phyloP scores from a whole-genome alignment of 2,797 vertebrate species.

The Muscicapa striata region DNA sequence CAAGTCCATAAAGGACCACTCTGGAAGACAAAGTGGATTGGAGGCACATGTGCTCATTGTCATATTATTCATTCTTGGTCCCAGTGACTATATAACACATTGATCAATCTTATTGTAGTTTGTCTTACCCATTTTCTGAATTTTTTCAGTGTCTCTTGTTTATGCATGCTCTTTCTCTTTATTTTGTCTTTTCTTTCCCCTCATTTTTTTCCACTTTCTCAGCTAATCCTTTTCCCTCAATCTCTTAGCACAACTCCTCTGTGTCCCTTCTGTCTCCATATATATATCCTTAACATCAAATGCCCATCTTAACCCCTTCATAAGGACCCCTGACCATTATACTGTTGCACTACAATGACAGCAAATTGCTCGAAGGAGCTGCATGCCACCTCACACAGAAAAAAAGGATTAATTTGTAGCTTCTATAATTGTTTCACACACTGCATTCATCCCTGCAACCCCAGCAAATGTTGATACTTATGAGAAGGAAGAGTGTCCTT shows the following conservation, averaged over 20 bases:
- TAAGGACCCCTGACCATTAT: neutral
- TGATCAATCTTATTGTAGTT: neutral
- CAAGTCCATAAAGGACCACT: fast-evolving
- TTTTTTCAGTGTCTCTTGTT: neutral
- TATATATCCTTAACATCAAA: neutral
- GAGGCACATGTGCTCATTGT: neutral
- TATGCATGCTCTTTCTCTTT: neutral
- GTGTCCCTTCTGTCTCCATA: neutral
- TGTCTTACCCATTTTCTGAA: neutral
- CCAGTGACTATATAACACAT: neutral
- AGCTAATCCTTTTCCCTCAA: neutral
- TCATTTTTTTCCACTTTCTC: neutral
- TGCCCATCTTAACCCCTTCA: neutral
- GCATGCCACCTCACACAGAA: neutral
- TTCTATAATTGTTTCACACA: neutral
- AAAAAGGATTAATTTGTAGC: neutral
- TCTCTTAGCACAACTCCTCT: neutral
- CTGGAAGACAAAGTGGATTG: neutral
- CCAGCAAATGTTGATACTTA: neutral
- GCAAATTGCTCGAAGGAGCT: neutral
- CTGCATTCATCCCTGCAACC: neutral
- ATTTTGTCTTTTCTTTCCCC: neutral
- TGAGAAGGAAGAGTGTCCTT: neutral
- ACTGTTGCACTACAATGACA: neutral
- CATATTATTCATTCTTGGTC: neutral